Evolutionary conservation across 1,140 invertebrate genomes (phyloP).

Genomic region (Muscidifurax raptorellus): DNA sequence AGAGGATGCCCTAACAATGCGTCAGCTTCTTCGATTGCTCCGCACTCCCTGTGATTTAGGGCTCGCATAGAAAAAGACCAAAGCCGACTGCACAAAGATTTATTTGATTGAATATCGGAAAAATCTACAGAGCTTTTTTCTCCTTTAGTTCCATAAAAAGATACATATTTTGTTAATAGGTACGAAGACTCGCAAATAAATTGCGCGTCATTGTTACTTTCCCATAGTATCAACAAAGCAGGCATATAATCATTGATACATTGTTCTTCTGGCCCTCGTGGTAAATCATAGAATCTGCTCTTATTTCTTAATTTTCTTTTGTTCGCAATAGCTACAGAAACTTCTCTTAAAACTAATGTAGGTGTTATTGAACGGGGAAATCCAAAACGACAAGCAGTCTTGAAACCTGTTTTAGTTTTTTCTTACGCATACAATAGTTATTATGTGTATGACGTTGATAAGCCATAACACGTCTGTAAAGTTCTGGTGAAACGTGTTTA

Average conservation of each 20-base stretch:
- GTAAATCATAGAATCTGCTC: slow-evolving; percentile 62
- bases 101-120: slow-evolving; percentile 39
- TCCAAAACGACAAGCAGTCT: slow-evolving; percentile 58
- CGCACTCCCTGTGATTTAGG: slow-evolving; percentile 64
- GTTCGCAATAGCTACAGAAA: slow-evolving; percentile 57
- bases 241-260: slow-evolving; percentile 68
- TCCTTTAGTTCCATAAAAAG: slow-evolving; percentile 56
- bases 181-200: slow-evolving; percentile 64
- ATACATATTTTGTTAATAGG: slow-evolving; percentile 62
- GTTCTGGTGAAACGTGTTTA: slow-evolving; percentile 50
- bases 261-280: slow-evolving; percentile 56
- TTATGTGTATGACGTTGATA: slow-evolving; percentile 60
- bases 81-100: slow-evolving; percentile 52
- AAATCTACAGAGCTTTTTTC: slow-evolving; percentile 53
- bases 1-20: slow-evolving; percentile 62
- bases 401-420: slow-evolving; percentile 46
- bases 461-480: slow-evolving; percentile 53
- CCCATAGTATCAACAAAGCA: slow-evolving; percentile 60
- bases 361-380: slow-evolving; percentile 59
- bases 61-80: slow-evolving; percentile 57
- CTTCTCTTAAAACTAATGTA: slow-evolving; percentile 54
- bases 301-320: slow-evolving; percentile 58
- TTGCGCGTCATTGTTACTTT: slow-evolving; percentile 67
- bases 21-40: slow-evolving; percentile 64
- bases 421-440: slow-evolving; percentile 52